Evolutionary conservation across 2,888 invertebrate genomes (phyloP).

Genomic region (Nomada fucata): DNA sequence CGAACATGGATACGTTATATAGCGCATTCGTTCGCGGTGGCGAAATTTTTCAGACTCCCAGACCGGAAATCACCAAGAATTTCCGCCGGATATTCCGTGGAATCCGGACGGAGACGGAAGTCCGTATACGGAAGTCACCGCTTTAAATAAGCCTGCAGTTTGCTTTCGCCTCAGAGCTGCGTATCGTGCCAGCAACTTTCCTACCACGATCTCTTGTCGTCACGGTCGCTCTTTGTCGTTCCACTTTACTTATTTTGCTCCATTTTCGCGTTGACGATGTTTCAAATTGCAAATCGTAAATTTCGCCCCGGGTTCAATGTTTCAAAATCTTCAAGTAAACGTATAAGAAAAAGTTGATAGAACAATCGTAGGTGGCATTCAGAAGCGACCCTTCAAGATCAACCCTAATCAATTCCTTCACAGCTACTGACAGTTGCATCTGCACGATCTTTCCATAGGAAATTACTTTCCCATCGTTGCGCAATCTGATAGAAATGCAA

Average conservation of each 20-base stretch:
- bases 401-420: too few relatives aligned
- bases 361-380: too few relatives aligned
- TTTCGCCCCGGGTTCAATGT: too few relatives aligned
- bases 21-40: not conserved
- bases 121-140: constrained; percentile 47
- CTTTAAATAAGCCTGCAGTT: constrained; percentile 60
- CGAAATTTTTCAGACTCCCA: not conserved
- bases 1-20: not conserved
- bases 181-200: constrained; percentile 36
- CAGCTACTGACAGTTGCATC: too few relatives aligned
- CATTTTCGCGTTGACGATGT: not conserved
- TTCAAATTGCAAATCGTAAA: too few relatives aligned
- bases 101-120: constrained; percentile 39
- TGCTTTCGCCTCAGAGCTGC: constrained; percentile 39
- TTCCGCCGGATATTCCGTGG: constrained; percentile 46
- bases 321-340: not conserved
- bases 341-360: not conserved
- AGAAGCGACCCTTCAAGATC: too few relatives aligned
- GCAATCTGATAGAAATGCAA: not conserved
- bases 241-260: not conserved
- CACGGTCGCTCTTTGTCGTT: not conserved
- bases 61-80: constrained; percentile 34
- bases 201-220: not conserved
- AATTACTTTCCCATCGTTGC: too few relatives aligned
- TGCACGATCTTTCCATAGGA: too few relatives aligned